Evolutionary conservation across 2,888 invertebrate species (phyloP), one percentile per base, ranked within the genome.

Genomic region (Cephalotes varians): DNA sequence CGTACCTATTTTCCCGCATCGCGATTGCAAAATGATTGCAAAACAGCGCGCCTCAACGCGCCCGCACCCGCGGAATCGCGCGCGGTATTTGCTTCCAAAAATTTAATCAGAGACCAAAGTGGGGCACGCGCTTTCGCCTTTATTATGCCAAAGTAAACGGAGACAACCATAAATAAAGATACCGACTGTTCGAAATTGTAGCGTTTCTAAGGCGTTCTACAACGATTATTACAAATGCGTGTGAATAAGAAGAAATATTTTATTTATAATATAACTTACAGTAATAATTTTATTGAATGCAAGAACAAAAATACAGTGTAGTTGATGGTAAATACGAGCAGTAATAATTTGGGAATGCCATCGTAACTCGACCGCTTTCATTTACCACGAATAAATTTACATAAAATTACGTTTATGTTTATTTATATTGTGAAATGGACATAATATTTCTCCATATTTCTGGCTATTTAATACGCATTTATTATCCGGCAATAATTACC

Each of bases 1-100:
- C 40, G 25, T 40, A 28, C 69, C 21, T 56, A 56, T 80, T 80
- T 77, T 34, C 54, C n/a, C 64, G 25, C 60, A 47, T 44, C 34
- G 44, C 47, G 56, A 65, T 74, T 62, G 74, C 76, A 44, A 49
- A 60, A 58, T 37, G 49, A 40, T 80, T 73, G 71, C 72, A 18
- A 71, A 72, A 72, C 28, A 31, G 12, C 37, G 62, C 60, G 58
- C 25, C 34, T 7, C 37, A 25, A 10, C 3, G 28, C 64, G 49
- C 40, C 60, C 54, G 37, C 49, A 67, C 37, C n/a, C 25, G 56
- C 10, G 44, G 44, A 47, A 65, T 64, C 56, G 40, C 72, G 56
- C 37, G 65, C 65, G 60, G 9, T 73, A 47, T 64, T 60, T 47
- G 44, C 15, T 31, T 15, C 34, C 73, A 21, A 73, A 73, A 62